phyloP scores from a whole-genome alignment of 2,888 invertebrate species.

The Galeopsomyia nigrocyanea region DNA sequence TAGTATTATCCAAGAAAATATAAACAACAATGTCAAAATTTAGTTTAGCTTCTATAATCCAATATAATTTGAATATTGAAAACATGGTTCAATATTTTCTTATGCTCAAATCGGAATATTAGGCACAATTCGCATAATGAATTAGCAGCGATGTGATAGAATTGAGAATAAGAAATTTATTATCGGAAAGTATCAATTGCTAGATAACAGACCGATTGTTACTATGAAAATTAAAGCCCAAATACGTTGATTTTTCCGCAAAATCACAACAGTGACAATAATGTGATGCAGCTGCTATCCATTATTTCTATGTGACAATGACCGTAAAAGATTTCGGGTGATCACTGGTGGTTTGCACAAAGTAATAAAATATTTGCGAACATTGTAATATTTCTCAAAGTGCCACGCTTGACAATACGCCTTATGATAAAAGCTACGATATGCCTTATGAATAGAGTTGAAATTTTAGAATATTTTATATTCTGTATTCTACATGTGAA shows the following conservation, averaged over 20 bases:
- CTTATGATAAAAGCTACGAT: conserved; percentile 24
- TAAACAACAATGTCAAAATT: conserved; percentile 5
- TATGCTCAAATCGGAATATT: conserved; percentile 22
- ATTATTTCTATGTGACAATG: too few species aligned
- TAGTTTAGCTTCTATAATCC: conserved; percentile 1
- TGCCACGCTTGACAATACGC: conserved; percentile 34
- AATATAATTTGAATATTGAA: conserved; percentile 6
- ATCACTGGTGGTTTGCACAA: neutral
- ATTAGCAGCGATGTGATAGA: conserved; percentile 28
- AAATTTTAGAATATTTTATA: conserved; percentile 22
- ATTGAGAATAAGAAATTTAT: conserved; percentile 21
- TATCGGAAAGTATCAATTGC: conserved; percentile 3
- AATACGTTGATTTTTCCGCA: too few species aligned
- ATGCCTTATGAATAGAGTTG: conserved; percentile 31
- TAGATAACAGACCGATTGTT: too few species aligned
- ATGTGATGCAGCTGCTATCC: too few species aligned
- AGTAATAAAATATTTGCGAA: neutral
- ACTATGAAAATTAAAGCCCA: too few species aligned
- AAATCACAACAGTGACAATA: too few species aligned
- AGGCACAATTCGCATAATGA: conserved; percentile 19
- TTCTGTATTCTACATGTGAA: conserved; percentile 11
- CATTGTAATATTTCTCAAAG: conserved; percentile 7
- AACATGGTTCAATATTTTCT: conserved; percentile 19
- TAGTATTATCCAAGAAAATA: conserved; percentile 24
- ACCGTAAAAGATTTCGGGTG: neutral